Percentiles rank a stretch among this genome's conserved stretches.
phyloP scores from a whole-genome alignment of 2,888 invertebrate genomes.

The Parnassius smintheus region DNA sequence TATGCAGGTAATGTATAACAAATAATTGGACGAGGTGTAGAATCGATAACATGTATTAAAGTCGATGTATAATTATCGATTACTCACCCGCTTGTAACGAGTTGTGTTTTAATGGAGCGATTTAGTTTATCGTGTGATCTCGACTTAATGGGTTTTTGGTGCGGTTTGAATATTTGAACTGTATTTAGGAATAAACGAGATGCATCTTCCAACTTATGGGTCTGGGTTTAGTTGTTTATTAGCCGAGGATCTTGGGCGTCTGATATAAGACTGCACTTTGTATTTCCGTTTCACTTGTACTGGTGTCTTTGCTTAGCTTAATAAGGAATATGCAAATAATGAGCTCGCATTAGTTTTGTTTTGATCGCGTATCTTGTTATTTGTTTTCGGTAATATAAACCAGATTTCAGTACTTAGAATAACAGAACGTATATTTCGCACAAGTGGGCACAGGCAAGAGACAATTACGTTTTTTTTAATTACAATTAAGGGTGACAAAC shows the following conservation, averaged over 20 bases:
- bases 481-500: too few species aligned
- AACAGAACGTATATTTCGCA: too few species aligned
- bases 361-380: conserved; percentile 17
- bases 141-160: conserved; percentile 57
- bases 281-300: conserved; percentile 27
- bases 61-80: conserved; percentile 34
- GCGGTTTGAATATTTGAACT: conserved; percentile 48
- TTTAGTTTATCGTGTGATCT: conserved; percentile 65
- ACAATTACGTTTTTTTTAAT: too few species aligned
- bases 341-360: conserved; percentile 24
- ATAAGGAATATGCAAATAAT: conserved; percentile 33
- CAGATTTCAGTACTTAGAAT: neutral
- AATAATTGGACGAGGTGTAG: conserved; percentile 64
- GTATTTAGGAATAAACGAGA: conserved; percentile 49
- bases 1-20: conserved; percentile 41
- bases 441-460: too few species aligned
- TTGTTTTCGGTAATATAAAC: conserved; percentile 13
- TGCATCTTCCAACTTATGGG: conserved; percentile 27
- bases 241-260: conserved; percentile 23
- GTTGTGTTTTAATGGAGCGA: conserved; percentile 45
- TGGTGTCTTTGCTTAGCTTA: conserved; percentile 36
- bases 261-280: conserved; percentile 27
- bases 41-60: conserved; percentile 53
- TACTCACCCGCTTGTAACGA: conserved; percentile 34
- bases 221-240: conserved; percentile 39